Percentiles rank a stretch among this genome's conserved stretches.
phyloP scores from a whole-genome alignment of 2,113 vertebrate genomes.

The Upupa epops region DNA sequence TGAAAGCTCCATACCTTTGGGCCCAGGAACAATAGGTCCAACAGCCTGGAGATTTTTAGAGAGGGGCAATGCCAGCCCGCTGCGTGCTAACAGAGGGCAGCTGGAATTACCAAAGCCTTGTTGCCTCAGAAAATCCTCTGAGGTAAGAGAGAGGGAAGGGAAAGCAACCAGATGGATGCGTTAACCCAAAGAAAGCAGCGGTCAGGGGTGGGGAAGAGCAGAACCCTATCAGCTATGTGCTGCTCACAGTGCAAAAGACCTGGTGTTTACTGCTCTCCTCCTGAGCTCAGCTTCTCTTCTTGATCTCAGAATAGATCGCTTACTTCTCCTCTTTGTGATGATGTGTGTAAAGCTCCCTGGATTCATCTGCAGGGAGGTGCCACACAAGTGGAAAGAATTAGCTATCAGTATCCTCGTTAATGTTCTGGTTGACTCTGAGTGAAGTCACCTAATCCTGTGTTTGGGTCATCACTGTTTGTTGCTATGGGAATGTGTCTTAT shows the following conservation, averaged over 20 bases:
- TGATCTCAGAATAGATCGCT: not conserved
- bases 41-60: not conserved
- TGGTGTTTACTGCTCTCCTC: not conserved
- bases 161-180: not conserved
- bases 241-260: not conserved
- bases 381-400: slow-evolving; percentile 61
- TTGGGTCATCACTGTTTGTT: slow-evolving; percentile 65
- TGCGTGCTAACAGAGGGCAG: not conserved
- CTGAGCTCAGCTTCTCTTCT: not conserved
- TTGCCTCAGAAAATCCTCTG: not conserved
- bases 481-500: slow-evolving; percentile 64
- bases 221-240: not conserved
- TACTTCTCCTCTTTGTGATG: not conserved
- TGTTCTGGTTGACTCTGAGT: slow-evolving; percentile 55
- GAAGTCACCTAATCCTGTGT: slow-evolving; percentile 69
- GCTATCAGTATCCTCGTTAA: slow-evolving; percentile 64
- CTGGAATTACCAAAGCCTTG: not conserved
- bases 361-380: slow-evolving; percentile 52
- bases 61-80: rapidly evolving
- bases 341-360: not conserved
- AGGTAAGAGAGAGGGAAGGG: not conserved
- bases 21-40: rapidly evolving
- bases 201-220: not conserved
- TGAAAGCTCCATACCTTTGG: not conserved
- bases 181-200: not conserved